These are phyloP conservation scores for Ypsolopha scabrella DNA, from an alignment of 2,888 invertebrate genomes.

Conservation along the genomic window DNA sequence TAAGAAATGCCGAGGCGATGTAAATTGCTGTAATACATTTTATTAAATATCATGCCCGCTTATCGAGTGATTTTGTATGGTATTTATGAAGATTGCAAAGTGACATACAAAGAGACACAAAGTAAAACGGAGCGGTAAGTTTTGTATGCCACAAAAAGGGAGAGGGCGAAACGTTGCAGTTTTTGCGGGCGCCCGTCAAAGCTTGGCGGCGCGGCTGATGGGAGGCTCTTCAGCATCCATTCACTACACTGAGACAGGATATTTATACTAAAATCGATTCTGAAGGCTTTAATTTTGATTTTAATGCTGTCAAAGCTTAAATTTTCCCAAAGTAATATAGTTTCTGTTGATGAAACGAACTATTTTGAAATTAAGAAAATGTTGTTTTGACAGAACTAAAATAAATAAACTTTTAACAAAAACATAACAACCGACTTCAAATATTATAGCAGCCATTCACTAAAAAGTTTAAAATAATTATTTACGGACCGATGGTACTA, in stretches of 20 bases:
- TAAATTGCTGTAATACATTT: conserved; percentile 16
- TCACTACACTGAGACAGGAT: not conserved
- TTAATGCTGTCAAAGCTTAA: no score
- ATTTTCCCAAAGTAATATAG: no score
- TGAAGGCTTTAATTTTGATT: no score
- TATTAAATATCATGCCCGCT: conserved; percentile 6
- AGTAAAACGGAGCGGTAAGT: not conserved
- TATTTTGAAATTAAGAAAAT: no score
- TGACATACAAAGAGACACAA: not conserved
- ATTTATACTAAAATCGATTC: no score
- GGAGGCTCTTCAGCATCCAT: not conserved
- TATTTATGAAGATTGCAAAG: conserved; percentile 3
- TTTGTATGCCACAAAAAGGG: conserved; percentile 1
- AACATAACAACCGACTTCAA: no score
- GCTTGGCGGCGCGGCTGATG: conserved; percentile 21
- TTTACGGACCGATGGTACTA: no score
- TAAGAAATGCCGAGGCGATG: conserved; percentile 26
- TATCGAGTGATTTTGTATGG: not conserved
- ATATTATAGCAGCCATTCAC: no score
- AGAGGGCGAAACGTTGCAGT: conserved; percentile 43
- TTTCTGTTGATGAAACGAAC: no score
- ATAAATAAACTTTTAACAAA: no score
- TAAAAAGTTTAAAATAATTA: no score
- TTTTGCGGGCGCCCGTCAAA: conserved; percentile 56
- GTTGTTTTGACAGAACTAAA: no score